These are phyloP conservation scores for Ephestia elutella DNA, from an alignment of 1,140 invertebrate genomes.

Conservation along the genomic window DNA sequence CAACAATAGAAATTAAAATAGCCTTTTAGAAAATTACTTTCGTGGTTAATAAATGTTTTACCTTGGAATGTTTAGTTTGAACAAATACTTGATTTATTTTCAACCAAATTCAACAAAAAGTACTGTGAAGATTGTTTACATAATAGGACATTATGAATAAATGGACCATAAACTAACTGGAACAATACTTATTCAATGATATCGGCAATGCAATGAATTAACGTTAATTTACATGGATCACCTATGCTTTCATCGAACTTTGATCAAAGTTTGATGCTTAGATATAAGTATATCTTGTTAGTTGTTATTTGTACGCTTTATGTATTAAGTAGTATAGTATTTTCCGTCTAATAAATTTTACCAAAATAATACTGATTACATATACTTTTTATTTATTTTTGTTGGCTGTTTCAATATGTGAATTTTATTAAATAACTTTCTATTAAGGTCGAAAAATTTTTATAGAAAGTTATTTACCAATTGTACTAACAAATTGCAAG, in stretches of 20 bases:
- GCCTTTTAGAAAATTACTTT: too few species aligned
- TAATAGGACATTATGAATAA: too few species aligned
- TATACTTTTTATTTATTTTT: neutral
- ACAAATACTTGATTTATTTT: too few species aligned
- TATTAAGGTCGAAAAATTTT: too few species aligned
- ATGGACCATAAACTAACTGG: too few species aligned
- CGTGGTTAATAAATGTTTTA: too few species aligned
- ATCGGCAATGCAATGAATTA: neutral
- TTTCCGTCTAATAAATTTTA: constrained; percentile 4
- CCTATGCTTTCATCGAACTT: neutral
- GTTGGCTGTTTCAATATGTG: neutral
- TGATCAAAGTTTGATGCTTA: neutral
- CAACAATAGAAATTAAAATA: too few species aligned
- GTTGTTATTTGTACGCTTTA: constrained; percentile 3
- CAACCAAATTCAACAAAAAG: too few species aligned
- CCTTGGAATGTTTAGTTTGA: too few species aligned
- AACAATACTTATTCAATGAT: neutral
- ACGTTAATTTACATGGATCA: neutral
- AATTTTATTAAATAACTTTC: neutral
- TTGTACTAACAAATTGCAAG: too few species aligned
- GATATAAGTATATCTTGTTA: constrained; percentile 1
- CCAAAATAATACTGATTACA: constrained; percentile 2
- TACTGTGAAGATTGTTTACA: too few species aligned
- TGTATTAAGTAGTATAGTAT: neutral
- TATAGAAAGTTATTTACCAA: too few species aligned